Conservation (phyloP, 2,888 invertebrate species). For the Epinotia nisella region DNA sequence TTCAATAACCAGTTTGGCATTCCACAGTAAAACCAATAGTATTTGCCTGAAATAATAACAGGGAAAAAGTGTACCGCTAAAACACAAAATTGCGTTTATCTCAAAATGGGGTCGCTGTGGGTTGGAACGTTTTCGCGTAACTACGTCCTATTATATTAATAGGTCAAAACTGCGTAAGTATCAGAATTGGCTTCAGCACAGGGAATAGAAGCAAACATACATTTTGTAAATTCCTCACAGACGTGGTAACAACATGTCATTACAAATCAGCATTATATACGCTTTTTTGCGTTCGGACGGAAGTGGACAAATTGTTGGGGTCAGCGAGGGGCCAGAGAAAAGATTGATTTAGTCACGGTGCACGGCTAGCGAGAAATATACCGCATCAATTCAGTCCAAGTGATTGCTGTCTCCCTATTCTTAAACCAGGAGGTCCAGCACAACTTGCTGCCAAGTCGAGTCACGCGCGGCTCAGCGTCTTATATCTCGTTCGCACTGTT, state of each 20-base stretch:
- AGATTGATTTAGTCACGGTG: constrained; percentile 6
- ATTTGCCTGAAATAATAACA: too few relatives aligned
- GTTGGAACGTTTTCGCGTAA: too few relatives aligned
- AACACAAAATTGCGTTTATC: too few relatives aligned
- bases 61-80: too few relatives aligned
- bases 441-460: too few relatives aligned
- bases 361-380: constrained; percentile 2
- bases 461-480: too few relatives aligned
- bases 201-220: neutral
- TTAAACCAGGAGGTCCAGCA: neutral
- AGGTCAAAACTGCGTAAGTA: too few relatives aligned
- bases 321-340: neutral
- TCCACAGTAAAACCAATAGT: too few relatives aligned
- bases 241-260: neutral
- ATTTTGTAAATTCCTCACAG: neutral
- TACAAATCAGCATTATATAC: neutral
- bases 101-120: too few relatives aligned
- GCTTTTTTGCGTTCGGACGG: neutral
- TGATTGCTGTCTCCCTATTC: neutral
- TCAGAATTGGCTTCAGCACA: neutral
- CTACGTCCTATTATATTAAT: too few relatives aligned
- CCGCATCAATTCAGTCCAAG: neutral
- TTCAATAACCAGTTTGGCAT: too few relatives aligned
- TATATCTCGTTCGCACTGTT: too few relatives aligned
- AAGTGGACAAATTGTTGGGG: neutral